Evolutionary conservation across 1,140 invertebrate species (phyloP), one percentile per base, ranked within the genome.

Genomic region (Agrilus planipennis): DNA sequence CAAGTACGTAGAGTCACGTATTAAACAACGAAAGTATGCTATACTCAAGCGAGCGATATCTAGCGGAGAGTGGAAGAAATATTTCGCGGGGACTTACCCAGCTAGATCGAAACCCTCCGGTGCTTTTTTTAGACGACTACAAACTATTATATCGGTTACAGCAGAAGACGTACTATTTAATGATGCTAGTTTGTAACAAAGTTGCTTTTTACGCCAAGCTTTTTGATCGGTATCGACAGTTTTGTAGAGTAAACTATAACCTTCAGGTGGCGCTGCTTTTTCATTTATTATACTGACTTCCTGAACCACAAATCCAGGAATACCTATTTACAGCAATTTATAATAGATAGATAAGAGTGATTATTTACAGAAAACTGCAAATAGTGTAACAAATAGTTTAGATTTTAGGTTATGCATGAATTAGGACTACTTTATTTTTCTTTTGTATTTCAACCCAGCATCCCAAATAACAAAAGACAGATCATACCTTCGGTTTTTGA

Each of bases 91-190:
- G n/a, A n/a, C n/a, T n/a, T 63, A 87, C 81, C 84, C 85, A 42
- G 82, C 81, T 41, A 83, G 71, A 41, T 76, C 74, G 59, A 89
- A 92, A 39, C 86, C 87, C 44, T 73, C 67, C 3, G 86, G 85
- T 12, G 84, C 83, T 55, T 76, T 76, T 53, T 82, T 77, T 50
- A 81, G 72, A 55, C 77, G 73, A 54, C 81, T 85, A 61, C 87
- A 79, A 38, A 91, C 72, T 56, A 92, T 89, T 46, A 92, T 81
- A 64, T 91, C 86, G 7, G 86, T 88, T 39, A 90, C 75, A 20
- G 81, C 83, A 54, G 73, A 71, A 29, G 61, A 66, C 23, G 73
- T 77, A 52, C 72, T 70, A 48, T 70, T 77, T 42, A 69, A 70
- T 58, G 72, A 74, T 46, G 69, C 71, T 57, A 75, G 70, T 54